Conservation (phyloP, 2,797 vertebrate genomes). For the Hypotaenidia philippensis region DNA sequence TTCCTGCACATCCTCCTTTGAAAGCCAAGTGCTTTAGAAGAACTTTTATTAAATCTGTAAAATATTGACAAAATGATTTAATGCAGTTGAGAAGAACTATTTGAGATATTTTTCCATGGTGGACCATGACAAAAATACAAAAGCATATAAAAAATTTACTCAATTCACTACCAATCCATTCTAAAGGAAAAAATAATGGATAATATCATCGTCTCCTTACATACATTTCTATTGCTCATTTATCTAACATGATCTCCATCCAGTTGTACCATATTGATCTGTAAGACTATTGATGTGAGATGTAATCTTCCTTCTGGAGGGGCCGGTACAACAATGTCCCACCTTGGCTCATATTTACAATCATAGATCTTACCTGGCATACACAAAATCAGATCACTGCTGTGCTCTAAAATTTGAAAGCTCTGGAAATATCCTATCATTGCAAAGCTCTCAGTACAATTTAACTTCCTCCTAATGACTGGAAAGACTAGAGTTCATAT, state of each 20-base stretch:
- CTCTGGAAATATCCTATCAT: neutral
- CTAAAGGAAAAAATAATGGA: constrained; percentile 59
- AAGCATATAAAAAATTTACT: constrained; percentile 49
- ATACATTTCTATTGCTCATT: constrained; percentile 63
- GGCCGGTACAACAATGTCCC: neutral
- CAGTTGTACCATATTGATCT: constrained; percentile 49
- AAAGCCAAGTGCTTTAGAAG: constrained; percentile 62
- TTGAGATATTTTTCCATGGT: constrained; percentile 45
- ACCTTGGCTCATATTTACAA: constrained; percentile 3
- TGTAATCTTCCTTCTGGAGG: constrained; percentile 54
- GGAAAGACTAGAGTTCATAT: neutral
- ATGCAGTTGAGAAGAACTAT: constrained; percentile 56
- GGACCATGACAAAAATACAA: constrained; percentile 45
- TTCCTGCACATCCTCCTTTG: constrained; percentile 51
- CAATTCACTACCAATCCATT: constrained; percentile 65
- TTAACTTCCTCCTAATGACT: neutral
- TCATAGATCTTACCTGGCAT: neutral
- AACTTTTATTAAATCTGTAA: constrained; percentile 72
- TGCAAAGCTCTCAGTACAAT: neutral
- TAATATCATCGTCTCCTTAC: constrained; percentile 59
- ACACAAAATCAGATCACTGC: neutral
- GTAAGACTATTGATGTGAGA: neutral
- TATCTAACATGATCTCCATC: constrained; percentile 65
- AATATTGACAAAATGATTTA: constrained; percentile 75
- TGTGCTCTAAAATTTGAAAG: neutral